These are phyloP conservation scores for Pogonognathellus flavescens DNA, from an alignment of 1,140 invertebrate species.

Conservation along the genomic window DNA sequence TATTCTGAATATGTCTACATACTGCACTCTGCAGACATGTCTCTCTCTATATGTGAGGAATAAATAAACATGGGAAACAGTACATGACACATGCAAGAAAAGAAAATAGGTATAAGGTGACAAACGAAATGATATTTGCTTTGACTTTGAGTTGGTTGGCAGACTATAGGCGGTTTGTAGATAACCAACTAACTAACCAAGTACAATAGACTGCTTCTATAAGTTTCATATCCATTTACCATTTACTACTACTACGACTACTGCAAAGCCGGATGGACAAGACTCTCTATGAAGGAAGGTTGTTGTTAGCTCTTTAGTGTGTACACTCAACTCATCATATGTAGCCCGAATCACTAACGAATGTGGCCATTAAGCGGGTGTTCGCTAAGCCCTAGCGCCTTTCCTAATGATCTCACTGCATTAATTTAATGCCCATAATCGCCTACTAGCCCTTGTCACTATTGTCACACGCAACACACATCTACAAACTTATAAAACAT, in stretches of 20 bases:
- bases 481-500: conserved; percentile 14
- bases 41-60: too few relatives aligned
- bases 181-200: neutral
- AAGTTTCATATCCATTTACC: neutral
- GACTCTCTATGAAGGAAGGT: neutral
- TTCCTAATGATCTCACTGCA: conserved; percentile 62
- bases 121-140: conserved; percentile 27
- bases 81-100: too few relatives aligned
- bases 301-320: conserved; percentile 20
- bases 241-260: neutral
- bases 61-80: too few relatives aligned
- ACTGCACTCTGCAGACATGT: too few relatives aligned
- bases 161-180: neutral
- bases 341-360: conserved; percentile 54
- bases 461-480: conserved; percentile 59
- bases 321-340: neutral
- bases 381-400: conserved; percentile 57
- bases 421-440: conserved; percentile 64
- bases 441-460: conserved; percentile 58
- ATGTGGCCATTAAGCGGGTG: conserved; percentile 60
- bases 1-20: too few relatives aligned
- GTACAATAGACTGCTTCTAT: neutral
- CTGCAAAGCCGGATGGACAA: conserved; percentile 4
- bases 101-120: neutral
- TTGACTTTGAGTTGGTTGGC: conserved; percentile 29